Evolutionary conservation across 2,888 invertebrate genomes (phyloP).

Genomic region (Pristionchus exspectatus): DNA sequence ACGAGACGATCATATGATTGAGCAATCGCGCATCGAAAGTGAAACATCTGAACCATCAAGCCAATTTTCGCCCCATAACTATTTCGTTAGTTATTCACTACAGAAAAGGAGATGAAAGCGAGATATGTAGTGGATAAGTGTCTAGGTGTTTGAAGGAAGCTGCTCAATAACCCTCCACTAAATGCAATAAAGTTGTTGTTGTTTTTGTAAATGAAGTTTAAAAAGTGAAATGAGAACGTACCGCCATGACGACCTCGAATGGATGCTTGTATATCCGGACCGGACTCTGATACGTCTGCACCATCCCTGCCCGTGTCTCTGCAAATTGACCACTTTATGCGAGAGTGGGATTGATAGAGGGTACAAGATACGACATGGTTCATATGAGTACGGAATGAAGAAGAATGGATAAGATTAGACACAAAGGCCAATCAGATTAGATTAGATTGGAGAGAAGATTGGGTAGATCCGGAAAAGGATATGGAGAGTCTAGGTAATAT

Average conservation of each 20-base stretch:
- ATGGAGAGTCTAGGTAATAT: not conserved
- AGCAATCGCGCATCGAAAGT: not conserved
- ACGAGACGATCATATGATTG: constrained; percentile 18
- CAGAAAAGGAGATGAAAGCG: no score
- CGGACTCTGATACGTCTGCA: constrained; percentile 95
- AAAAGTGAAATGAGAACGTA: constrained; percentile 80
- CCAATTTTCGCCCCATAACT: not conserved
- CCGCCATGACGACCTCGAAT: constrained; percentile 96
- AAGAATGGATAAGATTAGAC: not conserved
- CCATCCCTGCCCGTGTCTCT: constrained; percentile 84
- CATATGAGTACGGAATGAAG: not conserved
- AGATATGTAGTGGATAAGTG: no score
- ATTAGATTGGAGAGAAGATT: no score
- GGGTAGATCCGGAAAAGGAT: not conserved
- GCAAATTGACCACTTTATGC: not conserved
- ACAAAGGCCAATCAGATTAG: not conserved
- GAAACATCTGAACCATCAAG: not conserved
- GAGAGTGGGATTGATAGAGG: not conserved
- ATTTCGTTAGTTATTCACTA: no score
- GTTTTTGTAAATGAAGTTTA: no score
- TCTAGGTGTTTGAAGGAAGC: no score
- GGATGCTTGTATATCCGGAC: constrained; percentile 95
- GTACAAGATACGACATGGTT: not conserved
- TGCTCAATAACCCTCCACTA: no score
- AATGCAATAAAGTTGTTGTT: no score